Conservation (phyloP, 2,797 vertebrate genomes). For the Chelon auratus region DNA sequence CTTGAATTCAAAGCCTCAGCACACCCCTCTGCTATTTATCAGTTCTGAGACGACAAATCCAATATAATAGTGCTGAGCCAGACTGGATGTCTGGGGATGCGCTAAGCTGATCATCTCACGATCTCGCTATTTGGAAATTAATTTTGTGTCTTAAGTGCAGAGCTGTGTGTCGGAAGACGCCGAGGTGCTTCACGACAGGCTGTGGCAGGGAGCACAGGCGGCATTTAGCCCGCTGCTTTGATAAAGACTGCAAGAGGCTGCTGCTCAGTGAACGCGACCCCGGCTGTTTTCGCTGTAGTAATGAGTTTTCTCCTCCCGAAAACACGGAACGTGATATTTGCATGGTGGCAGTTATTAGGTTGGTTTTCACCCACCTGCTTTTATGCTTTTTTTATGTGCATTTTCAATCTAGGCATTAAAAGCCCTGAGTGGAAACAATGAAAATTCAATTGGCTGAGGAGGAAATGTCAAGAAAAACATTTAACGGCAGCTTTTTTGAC, state of each 20-base stretch:
- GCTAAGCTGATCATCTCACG: conserved; percentile 52
- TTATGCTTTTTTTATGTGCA: not conserved
- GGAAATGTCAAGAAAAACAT: too few relatives aligned
- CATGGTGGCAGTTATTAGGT: not conserved
- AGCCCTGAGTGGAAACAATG: too few relatives aligned
- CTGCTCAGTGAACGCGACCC: conserved; percentile 45
- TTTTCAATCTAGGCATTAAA: not conserved
- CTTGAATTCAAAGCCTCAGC: conserved; percentile 40
- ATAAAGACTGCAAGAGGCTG: conserved; percentile 34
- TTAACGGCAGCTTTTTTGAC: too few relatives aligned
- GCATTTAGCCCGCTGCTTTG: conserved; percentile 21
- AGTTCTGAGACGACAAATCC: conserved; percentile 56
- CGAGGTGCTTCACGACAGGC: conserved; percentile 26
- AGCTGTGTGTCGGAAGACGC: conserved; percentile 42
- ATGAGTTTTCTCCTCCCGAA: conserved; percentile 23
- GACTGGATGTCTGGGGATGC: conserved; percentile 36
- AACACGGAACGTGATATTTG: not conserved
- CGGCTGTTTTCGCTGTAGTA: conserved; percentile 23
- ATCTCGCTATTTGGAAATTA: conserved; percentile 58
- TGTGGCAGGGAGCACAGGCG: conserved; percentile 3
- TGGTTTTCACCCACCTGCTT: not conserved
- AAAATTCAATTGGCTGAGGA: too few relatives aligned
- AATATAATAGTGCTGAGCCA: conserved; percentile 50
- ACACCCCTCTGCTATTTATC: conserved; percentile 31
- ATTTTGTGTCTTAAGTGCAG: conserved; percentile 62